A percentile compares a stretch with the other conserved stretches of the same genome.
Evolutionary conservation across 2,888 invertebrate genomes (phyloP).

Genomic region (Tetragnatha montana): DNA sequence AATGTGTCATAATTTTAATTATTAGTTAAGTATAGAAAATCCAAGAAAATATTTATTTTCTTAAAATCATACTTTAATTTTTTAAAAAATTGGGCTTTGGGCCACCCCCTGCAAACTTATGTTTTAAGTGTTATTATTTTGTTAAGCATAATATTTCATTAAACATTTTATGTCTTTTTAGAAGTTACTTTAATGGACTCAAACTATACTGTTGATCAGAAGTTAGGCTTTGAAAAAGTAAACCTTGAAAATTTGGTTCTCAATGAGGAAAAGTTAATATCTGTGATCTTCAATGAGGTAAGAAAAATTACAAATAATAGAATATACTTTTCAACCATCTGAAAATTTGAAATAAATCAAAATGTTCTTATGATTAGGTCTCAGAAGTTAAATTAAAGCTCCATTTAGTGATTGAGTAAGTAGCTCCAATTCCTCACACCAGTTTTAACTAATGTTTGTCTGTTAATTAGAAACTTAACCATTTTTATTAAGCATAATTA

Average conservation of each 20-base stretch:
- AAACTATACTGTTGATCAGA: slow-evolving; percentile 75
- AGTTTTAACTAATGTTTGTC: too few relatives aligned
- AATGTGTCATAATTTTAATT: too few relatives aligned
- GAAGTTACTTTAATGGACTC: slow-evolving; percentile 76
- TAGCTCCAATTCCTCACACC: neutral
- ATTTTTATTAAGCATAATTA: too few relatives aligned
- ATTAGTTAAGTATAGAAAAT: too few relatives aligned
- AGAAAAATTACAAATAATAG: neutral
- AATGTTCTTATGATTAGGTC: slow-evolving; percentile 36
- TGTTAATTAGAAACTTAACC: too few relatives aligned
- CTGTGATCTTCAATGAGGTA: slow-evolving; percentile 75
- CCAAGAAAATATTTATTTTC: too few relatives aligned
- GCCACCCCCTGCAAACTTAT: too few relatives aligned
- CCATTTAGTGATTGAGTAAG: slow-evolving; percentile 54
- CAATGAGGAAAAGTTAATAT: slow-evolving; percentile 73
- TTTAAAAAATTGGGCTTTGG: too few relatives aligned
- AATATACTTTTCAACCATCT: neutral
- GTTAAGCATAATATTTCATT: neutral
- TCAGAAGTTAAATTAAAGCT: slow-evolving; percentile 54
- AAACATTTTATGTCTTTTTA: slow-evolving; percentile 70
- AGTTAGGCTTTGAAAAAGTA: slow-evolving; percentile 74
- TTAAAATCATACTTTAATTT: too few relatives aligned
- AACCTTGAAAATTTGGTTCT: slow-evolving; percentile 73
- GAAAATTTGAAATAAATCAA: neutral
- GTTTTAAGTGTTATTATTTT: too few relatives aligned